Evolutionary conservation across 2,113 vertebrate species (phyloP).

Genomic region (Falco punctatus): DNA sequence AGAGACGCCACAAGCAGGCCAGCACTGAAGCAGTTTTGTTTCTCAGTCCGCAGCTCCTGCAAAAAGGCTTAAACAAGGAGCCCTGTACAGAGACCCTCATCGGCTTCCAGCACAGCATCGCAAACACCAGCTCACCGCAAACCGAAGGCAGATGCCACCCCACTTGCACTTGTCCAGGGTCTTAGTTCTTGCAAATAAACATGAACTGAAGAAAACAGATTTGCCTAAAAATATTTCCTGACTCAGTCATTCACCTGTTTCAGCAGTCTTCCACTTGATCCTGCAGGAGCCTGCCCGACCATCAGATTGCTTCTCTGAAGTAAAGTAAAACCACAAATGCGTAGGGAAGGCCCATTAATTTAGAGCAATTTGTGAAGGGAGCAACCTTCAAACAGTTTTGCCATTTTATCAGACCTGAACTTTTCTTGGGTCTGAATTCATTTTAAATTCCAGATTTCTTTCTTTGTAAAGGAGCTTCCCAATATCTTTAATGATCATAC

Average conservation of each 20-base stretch:
- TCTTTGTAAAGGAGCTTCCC: not conserved
- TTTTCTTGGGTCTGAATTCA: not conserved
- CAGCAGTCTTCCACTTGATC: not conserved
- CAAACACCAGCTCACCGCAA: not conserved
- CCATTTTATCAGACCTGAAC: not conserved
- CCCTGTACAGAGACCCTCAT: not conserved
- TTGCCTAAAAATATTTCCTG: not conserved
- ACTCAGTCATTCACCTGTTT: not conserved
- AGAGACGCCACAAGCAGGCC: conserved; percentile 27
- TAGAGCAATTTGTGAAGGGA: not conserved
- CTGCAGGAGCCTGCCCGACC: not conserved
- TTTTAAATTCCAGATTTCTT: not conserved
- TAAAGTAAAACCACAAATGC: not conserved
- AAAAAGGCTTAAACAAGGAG: not conserved
- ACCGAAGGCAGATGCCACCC: not conserved
- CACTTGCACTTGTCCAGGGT: rapidly evolving
- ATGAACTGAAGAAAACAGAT: not conserved
- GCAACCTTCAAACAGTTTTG: not conserved
- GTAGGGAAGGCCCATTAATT: not conserved
- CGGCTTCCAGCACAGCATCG: not conserved
- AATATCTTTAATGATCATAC: not conserved
- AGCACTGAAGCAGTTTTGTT: not conserved
- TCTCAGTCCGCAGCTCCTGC: not conserved
- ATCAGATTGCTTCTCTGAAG: not conserved
- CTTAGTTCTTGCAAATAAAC: not conserved